Conservation (phyloP, 2,888 invertebrate genomes). For the Pammene aurita region DNA sequence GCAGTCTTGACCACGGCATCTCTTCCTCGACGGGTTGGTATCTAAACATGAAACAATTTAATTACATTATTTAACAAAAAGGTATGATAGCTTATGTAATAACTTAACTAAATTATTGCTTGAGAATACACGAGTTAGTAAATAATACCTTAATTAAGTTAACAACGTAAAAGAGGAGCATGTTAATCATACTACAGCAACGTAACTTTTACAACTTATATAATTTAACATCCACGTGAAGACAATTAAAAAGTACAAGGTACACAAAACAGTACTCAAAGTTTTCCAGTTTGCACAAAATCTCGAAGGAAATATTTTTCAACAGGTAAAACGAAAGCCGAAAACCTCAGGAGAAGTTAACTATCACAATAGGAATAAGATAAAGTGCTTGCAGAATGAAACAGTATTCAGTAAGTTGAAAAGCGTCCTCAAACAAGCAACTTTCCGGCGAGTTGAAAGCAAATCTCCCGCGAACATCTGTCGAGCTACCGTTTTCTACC, state of each 20-base stretch:
- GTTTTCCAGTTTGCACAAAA: slow-evolving; percentile 29
- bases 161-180: slow-evolving; percentile 5
- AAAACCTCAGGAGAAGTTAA: slow-evolving; percentile 50
- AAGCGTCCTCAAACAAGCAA: slow-evolving; percentile 63
- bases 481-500: slow-evolving; percentile 66
- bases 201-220: background rate
- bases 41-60: slow-evolving; percentile 24
- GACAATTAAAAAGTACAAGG: slow-evolving; percentile 34
- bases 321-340: slow-evolving; percentile 37
- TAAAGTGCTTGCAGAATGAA: slow-evolving; percentile 54
- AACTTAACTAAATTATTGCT: slow-evolving; percentile 57
- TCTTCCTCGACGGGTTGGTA: background rate
- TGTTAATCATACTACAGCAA: slow-evolving; percentile 12
- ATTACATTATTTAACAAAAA: slow-evolving; percentile 4
- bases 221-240: slow-evolving; percentile 8
- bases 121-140: slow-evolving; percentile 65
- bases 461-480: slow-evolving; percentile 71
- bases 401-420: slow-evolving; percentile 59
- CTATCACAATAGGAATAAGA: slow-evolving; percentile 51
- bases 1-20: background rate
- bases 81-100: background rate
- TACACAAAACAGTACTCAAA: slow-evolving; percentile 28
- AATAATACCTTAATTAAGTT: slow-evolving; percentile 2
- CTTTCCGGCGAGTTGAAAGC: slow-evolving; percentile 60
- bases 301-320: slow-evolving; percentile 23